phyloP scores from a whole-genome alignment of 2,113 vertebrate species.

The Phrynosoma platyrhinos region DNA sequence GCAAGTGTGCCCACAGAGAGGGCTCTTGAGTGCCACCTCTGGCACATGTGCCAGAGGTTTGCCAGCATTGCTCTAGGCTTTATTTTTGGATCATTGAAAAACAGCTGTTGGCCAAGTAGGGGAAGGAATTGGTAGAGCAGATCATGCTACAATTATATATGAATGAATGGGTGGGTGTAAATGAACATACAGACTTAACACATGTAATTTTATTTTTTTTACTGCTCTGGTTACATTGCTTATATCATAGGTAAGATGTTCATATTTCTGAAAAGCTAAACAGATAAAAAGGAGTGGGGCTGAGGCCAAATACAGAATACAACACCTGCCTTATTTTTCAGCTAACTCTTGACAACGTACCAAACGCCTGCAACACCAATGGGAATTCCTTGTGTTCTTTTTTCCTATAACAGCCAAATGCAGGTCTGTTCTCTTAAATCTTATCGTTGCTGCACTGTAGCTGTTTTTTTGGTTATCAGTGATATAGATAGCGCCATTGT shows the following conservation, averaged over 20 bases:
- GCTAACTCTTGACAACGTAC: not conserved
- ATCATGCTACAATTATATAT: not conserved
- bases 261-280: not conserved
- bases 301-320: not conserved
- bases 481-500: not conserved
- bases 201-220: not conserved
- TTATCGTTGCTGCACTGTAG: not conserved
- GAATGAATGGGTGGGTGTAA: not conserved
- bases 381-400: not conserved
- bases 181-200: not conserved
- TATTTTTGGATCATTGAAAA: not conserved
- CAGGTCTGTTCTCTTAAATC: not conserved
- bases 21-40: too few species aligned
- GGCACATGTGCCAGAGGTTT: too few species aligned
- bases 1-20: too few species aligned
- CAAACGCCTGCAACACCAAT: not conserved
- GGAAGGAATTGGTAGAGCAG: not conserved
- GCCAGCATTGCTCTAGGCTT: not conserved
- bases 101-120: not conserved
- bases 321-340: not conserved
- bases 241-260: not conserved
- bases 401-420: not conserved
- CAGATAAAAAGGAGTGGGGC: not conserved
- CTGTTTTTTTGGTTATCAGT: not conserved
- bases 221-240: not conserved